Conservation (phyloP, 1,140 invertebrate species). For the Lucilia cuprina region DNA sequence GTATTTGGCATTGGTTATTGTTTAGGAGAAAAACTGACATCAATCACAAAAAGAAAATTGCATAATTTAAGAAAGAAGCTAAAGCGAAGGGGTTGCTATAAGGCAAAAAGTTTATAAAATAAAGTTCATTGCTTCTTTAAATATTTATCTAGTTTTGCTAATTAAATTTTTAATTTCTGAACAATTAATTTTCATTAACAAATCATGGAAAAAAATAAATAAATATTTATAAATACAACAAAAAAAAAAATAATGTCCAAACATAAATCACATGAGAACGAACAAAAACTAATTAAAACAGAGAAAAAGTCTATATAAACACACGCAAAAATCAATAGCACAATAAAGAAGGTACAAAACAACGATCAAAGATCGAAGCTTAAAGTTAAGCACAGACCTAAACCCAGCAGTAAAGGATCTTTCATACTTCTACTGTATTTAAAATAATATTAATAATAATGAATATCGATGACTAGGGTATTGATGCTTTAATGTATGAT, state of each 20-base stretch:
- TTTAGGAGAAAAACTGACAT: not conserved
- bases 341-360: not conserved
- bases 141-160: not conserved
- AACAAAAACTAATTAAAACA: not conserved
- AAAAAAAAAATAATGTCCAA: not conserved
- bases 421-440: not conserved
- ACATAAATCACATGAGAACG: constrained; percentile 10
- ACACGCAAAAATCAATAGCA: not conserved
- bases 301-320: not conserved
- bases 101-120: not conserved
- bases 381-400: not conserved
- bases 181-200: not conserved
- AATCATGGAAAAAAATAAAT: not conserved
- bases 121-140: not conserved
- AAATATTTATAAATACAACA: constrained; percentile 15
- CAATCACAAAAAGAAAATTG: not conserved
- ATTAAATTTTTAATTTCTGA: not conserved
- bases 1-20: not conserved
- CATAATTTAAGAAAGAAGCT: not conserved
- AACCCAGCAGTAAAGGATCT: not conserved
- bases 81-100: not conserved
- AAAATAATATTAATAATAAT: not conserved
- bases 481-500: no score
- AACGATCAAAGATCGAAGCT: not conserved
- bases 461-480: not conserved